Conservation (phyloP, 1,140 invertebrate species). For the Steinernema feltiae region DNA sequence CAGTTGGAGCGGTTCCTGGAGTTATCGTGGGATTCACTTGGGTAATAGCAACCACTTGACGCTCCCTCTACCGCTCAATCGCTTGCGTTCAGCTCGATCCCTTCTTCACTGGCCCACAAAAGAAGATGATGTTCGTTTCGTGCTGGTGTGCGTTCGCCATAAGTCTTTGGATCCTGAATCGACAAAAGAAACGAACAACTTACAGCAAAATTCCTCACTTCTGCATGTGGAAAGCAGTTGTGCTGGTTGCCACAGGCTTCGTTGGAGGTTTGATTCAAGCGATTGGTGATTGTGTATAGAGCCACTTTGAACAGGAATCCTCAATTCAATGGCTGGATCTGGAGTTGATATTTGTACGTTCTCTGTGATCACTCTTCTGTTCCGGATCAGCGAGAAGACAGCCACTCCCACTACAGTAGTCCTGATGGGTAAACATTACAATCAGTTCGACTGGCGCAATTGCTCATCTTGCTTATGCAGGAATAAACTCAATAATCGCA, state of each 20-base stretch:
- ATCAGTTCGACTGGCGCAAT: not conserved
- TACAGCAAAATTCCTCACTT: constrained; percentile 41
- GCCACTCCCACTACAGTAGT: constrained; percentile 56
- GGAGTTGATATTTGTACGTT: constrained; percentile 54
- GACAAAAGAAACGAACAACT: constrained; percentile 43
- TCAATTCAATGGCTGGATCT: constrained; percentile 47
- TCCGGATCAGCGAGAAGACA: constrained; percentile 48
- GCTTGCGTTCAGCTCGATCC: constrained; percentile 27
- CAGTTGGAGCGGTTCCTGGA: constrained; percentile 27
- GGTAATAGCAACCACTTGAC: constrained; percentile 1
- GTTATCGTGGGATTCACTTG: constrained; percentile 27
- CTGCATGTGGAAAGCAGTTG: constrained; percentile 36
- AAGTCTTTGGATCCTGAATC: constrained; percentile 47
- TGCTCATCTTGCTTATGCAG: constrained; percentile 39
- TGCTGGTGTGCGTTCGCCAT: constrained; percentile 55
- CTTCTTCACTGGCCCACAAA: constrained; percentile 23
- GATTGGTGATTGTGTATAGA: not conserved
- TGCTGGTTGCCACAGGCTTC: constrained; percentile 48
- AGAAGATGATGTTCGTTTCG: constrained; percentile 54
- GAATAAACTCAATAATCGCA: constrained; percentile 46
- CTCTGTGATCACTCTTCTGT: constrained; percentile 51
- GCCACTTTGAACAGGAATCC: constrained; percentile 37
- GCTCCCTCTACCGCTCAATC: not conserved
- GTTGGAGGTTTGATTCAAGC: constrained; percentile 42
- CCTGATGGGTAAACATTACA: constrained; percentile 40